Conservation (phyloP, 1,140 invertebrate species). For the Potamilus streckersoni region DNA sequence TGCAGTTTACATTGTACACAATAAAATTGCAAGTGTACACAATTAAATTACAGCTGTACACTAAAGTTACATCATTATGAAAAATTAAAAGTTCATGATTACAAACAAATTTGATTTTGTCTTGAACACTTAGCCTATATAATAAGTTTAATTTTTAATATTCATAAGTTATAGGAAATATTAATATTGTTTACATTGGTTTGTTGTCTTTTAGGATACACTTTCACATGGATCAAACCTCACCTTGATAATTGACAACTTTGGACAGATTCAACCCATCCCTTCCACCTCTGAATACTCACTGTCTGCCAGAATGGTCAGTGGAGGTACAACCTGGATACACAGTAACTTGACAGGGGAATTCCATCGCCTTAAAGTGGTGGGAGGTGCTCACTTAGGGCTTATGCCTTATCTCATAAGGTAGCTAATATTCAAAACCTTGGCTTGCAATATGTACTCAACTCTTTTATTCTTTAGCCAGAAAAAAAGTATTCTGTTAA, state of each 20-base stretch:
- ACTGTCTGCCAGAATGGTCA: constrained; percentile 7
- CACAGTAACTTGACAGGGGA: constrained; percentile 21
- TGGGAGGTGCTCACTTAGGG: constrained; percentile 41
- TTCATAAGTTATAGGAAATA: neutral
- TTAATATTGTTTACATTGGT: neutral
- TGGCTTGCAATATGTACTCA: no score
- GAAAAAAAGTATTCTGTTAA: no score
- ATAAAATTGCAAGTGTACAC: no score
- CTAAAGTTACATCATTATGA: no score
- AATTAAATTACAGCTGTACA: no score
- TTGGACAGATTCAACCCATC: constrained; percentile 12
- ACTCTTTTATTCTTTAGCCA: no score
- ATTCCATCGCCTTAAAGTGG: constrained; percentile 19
- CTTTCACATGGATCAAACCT: constrained; percentile 37
- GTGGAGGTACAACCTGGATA: constrained; percentile 42
- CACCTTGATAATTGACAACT: constrained; percentile 53
- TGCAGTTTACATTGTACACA: no score
- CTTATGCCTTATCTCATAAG: constrained; percentile 34
- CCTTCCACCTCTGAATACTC: constrained; percentile 24
- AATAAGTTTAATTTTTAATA: neutral
- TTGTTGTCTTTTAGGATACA: constrained; percentile 39
- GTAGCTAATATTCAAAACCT: constrained; percentile 13
- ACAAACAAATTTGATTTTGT: no score
- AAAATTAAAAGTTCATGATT: no score
- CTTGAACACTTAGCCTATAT: no score